These are phyloP conservation scores for Hypsibius dujardini DNA, from an alignment of 1,140 invertebrate genomes.

Conservation along the genomic window DNA sequence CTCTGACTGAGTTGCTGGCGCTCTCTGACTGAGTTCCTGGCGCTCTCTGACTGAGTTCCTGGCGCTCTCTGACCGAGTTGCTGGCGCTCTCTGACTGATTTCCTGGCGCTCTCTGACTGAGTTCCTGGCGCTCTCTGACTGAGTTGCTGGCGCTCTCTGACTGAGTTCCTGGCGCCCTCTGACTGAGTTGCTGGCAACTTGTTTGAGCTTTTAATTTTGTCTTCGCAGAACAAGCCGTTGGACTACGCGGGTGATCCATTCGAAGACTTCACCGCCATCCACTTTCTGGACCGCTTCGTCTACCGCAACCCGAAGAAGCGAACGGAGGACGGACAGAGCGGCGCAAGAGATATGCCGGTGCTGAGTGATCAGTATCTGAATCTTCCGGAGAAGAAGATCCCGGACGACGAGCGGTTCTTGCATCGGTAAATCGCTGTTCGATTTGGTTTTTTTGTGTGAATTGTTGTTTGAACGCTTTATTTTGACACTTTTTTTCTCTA, in stretches of 20 bases:
- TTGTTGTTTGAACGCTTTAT: constrained; percentile 23
- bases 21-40: too few relatives aligned
- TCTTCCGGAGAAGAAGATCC: constrained; percentile 47
- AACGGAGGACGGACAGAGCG: constrained; percentile 36
- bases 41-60: too few relatives aligned
- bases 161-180: background rate
- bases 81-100: too few relatives aligned
- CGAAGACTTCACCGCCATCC: constrained; percentile 66
- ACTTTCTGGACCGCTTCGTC: constrained; percentile 81
- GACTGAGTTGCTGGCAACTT: constrained; percentile 2
- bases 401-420: constrained; percentile 61
- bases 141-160: constrained; percentile 24
- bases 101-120: too few relatives aligned
- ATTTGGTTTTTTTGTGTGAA: constrained; percentile 21
- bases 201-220: background rate
- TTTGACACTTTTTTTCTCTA: constrained; percentile 14
- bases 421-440: constrained; percentile 41
- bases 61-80: too few relatives aligned
- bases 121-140: too few relatives aligned
- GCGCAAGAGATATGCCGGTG: constrained; percentile 44
- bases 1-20: too few relatives aligned
- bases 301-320: constrained; percentile 82
- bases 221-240: constrained; percentile 37
- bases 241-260: constrained; percentile 77
- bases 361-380: constrained; percentile 50